Conservation (phyloP, 2,113 vertebrate species). For the Cranoglanis bouderius region DNA sequence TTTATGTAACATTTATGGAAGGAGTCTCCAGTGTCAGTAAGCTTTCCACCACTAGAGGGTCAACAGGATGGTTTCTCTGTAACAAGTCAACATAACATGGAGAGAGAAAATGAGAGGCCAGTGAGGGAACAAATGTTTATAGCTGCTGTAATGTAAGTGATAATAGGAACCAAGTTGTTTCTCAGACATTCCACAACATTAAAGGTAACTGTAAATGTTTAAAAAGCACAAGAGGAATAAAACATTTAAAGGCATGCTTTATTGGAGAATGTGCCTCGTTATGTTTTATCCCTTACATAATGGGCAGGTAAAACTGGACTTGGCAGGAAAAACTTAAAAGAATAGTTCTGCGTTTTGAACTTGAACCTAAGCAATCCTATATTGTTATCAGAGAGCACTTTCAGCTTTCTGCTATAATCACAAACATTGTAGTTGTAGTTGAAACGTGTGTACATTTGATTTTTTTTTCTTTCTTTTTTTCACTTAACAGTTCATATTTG, state of each 20-base stretch:
- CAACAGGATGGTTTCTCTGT: background rate
- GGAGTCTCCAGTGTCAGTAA: background rate
- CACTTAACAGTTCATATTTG: background rate
- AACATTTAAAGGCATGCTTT: background rate
- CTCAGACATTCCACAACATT: background rate
- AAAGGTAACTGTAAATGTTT: background rate
- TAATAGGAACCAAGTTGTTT: background rate
- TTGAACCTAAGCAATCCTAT: background rate
- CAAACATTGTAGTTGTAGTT: background rate
- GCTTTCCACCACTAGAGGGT: background rate
- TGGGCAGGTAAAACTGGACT: background rate
- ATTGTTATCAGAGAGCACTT: background rate
- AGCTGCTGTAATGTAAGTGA: background rate
- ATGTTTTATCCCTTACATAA: background rate
- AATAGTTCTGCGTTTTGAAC: background rate
- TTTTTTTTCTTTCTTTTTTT: rapidly evolving
- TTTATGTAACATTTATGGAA: background rate
- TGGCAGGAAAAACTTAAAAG: background rate
- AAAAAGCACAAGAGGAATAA: background rate
- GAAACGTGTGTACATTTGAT: background rate
- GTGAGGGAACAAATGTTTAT: background rate
- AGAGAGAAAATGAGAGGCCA: background rate
- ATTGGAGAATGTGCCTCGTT: background rate
- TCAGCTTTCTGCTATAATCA: background rate
- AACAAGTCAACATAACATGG: background rate